Conservation (phyloP, 30 jellyfish, hydroid and myxozoan species). For the Phacellophora camtschatica region DNA sequence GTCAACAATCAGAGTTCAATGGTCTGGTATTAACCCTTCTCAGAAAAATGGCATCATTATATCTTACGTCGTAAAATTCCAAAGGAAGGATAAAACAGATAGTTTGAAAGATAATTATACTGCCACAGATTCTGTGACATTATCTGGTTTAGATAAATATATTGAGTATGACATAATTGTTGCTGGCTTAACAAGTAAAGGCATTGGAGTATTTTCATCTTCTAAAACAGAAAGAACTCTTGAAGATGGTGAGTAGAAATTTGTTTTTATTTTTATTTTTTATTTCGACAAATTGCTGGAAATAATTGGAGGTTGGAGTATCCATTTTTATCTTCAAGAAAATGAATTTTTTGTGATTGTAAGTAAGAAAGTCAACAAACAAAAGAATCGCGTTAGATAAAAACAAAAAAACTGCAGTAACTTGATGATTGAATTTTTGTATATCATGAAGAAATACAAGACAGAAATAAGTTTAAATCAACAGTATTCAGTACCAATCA, state of each 20-base stretch:
- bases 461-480: too few species aligned
- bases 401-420: too few species aligned
- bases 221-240: neutral
- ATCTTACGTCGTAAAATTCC: constrained; percentile 5
- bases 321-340: too few species aligned
- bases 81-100: constrained; percentile 12
- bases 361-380: too few species aligned
- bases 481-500: too few species aligned
- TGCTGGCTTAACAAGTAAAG: constrained; percentile 45
- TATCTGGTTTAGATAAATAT: neutral
- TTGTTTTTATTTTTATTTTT: neutral
- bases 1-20: neutral
- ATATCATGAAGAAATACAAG: too few species aligned
- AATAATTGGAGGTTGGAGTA: too few species aligned
- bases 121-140: neutral
- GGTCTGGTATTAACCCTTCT: constrained; percentile 14
- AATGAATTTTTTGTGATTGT: too few species aligned
- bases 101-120: neutral
- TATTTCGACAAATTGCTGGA: too few species aligned
- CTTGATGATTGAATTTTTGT: too few species aligned
- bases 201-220: constrained; percentile 16
- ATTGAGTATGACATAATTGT: constrained; percentile 11
- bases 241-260: neutral
- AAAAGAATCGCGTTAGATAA: too few species aligned
- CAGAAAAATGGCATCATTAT: constrained; percentile 6